A percentile compares a stretch with the other conserved stretches of the same genome.
These are phyloP conservation scores for Trachops cirrhosus DNA, from an alignment of 2,797 vertebrate genomes.

Conservation along the genomic window DNA sequence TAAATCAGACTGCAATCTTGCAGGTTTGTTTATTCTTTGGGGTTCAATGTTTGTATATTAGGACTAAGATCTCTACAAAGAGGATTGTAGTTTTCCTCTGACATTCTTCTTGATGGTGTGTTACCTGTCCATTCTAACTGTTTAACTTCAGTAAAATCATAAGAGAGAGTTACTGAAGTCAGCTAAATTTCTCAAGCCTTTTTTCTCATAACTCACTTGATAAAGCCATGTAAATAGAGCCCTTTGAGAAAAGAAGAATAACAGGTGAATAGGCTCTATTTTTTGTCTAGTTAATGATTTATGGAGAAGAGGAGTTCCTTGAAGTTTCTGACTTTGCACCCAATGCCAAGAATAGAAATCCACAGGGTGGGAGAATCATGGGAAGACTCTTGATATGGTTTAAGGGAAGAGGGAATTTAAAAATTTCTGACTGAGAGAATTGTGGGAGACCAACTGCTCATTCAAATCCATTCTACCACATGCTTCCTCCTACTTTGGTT, in stretches of 20 bases:
- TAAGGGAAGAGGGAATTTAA: background rate
- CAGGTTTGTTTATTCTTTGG: background rate
- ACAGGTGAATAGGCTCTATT: background rate
- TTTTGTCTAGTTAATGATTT: conserved; percentile 23
- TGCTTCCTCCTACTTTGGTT: background rate
- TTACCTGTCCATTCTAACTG: background rate
- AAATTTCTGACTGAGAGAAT: background rate
- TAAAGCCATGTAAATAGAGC: background rate
- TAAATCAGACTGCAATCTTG: background rate
- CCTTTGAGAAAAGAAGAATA: conserved; percentile 13
- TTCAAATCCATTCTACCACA: background rate
- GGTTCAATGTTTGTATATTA: background rate
- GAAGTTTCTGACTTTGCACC: background rate
- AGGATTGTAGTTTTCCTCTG: background rate
- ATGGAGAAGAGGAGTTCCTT: background rate
- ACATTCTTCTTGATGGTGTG: background rate
- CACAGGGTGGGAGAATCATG: background rate
- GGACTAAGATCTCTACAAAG: background rate
- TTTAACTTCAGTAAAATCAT: background rate
- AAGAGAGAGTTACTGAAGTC: background rate
- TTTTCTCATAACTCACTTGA: background rate
- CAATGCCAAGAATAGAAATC: background rate
- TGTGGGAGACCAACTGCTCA: background rate
- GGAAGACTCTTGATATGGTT: background rate
- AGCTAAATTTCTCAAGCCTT: conserved; percentile 17